Percentiles rank a stretch among this genome's conserved stretches.
Conservation (phyloP, 1,140 invertebrate genomes). For the Neotoxoptera formosana region DNA sequence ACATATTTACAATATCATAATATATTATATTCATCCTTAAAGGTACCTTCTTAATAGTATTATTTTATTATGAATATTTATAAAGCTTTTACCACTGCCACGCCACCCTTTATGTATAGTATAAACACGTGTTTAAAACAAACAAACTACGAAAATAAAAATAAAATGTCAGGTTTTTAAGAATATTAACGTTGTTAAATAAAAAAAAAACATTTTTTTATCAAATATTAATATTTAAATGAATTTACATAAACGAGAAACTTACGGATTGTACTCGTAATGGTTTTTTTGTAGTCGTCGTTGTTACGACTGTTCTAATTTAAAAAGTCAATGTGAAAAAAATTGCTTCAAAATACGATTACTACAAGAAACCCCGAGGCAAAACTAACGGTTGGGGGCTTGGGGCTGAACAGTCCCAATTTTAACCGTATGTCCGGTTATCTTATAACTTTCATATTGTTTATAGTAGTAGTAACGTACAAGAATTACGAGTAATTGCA, state of each 20-base stretch:
- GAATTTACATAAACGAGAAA: neutral
- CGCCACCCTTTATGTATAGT: neutral
- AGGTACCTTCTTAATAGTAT: neutral
- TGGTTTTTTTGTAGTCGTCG: neutral
- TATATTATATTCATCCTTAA: neutral
- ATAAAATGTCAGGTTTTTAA: neutral
- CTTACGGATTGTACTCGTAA: neutral
- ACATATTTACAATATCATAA: neutral
- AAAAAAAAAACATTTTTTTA: too few species aligned
- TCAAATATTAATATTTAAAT: neutral
- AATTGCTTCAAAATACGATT: neutral
- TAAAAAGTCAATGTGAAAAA: neutral
- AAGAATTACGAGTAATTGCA: too few species aligned
- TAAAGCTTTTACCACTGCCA: too few species aligned
- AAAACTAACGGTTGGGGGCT: neutral
- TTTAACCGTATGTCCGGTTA: rapidly evolving
- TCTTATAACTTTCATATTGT: neutral
- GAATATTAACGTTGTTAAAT: neutral
- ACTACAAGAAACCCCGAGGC: neutral
- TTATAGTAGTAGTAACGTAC: neutral
- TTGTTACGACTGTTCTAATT: neutral
- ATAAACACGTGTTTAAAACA: neutral
- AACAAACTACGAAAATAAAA: neutral
- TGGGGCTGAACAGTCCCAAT: neutral
- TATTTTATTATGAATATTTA: neutral